These are phyloP conservation scores for Stenichneumon culpator DNA, from an alignment of 2,888 invertebrate species.

Conservation along the genomic window DNA sequence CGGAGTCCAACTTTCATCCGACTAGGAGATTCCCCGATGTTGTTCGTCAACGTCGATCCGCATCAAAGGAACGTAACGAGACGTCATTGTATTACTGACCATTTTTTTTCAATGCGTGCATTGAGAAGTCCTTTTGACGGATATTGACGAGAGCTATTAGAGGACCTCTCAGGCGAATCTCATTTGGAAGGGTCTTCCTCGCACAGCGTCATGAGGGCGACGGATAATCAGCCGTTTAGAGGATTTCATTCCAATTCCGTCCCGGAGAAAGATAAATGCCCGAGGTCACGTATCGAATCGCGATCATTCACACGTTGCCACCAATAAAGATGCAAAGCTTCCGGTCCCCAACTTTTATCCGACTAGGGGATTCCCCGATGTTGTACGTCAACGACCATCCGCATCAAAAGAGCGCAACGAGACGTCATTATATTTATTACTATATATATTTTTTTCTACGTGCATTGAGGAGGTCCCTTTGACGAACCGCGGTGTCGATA, in stretches of 20 bases:
- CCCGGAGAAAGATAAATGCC: slow-evolving; percentile 23
- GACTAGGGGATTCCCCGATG: neutral
- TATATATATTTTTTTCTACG: neutral
- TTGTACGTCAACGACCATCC: neutral
- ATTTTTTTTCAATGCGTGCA: neutral
- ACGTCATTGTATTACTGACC: neutral
- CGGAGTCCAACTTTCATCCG: neutral
- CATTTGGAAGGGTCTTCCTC: neutral
- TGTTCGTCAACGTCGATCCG: neutral
- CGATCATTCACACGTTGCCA: slow-evolving; percentile 24
- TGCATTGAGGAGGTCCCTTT: neutral
- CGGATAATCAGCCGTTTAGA: slow-evolving; percentile 32
- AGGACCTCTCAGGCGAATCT: too few relatives aligned
- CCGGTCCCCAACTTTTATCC: neutral
- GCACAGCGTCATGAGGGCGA: neutral
- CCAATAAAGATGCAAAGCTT: neutral
- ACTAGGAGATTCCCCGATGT: neutral
- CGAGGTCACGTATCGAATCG: slow-evolving; percentile 28
- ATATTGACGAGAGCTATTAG: too few relatives aligned
- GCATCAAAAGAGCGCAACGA: neutral
- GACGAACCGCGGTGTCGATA: neutral
- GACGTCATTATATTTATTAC: neutral
- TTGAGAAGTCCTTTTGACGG: neutral
- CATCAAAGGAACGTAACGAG: neutral
- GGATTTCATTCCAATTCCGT: slow-evolving; percentile 24